Evolutionary conservation across 1,140 invertebrate genomes (phyloP), one percentile per base, ranked within the genome.

Genomic region (Monomorium pharaonis): DNA sequence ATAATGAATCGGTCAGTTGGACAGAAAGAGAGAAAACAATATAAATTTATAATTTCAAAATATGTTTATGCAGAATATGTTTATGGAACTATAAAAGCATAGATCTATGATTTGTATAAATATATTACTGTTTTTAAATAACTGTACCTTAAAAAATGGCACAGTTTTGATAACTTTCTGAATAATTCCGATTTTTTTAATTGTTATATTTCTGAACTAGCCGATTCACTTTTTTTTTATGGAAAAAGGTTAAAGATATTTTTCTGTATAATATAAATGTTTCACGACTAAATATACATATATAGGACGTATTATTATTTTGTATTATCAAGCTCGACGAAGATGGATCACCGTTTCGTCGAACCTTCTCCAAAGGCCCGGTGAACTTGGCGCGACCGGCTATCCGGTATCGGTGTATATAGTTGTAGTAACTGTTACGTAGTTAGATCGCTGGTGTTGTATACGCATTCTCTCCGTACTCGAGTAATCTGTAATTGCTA

Each of bases 391-490:
- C 92, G 90, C 89, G 91, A 90, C 85, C 90, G 89, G 88, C 62
- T 51, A 88, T 81, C 74, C 86, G 87, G 92, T 93, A 92, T 92
- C 92, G 94, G 94, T 95, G 94, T 80, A 94, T 94, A 95, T 92
- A 94, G 85, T 30, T 63, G 63, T 94, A 94, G 92, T 92, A 80
- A 94, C 88, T 93, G 94, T 95, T 95, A 93, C 88, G 89, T 94
- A 94, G 93, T 76, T 92, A 92, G 92, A 91, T 93, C 90, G 90
- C 93, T 92, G 92, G 86, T 94, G 92, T 94, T 93, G 86, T 88
- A 89, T 88, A 88, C 75, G 86, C 85, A 33, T 89, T 87, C 51
- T 90, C 67, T 74, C 42, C 78, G 33, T 87, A 86, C 56, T 84
- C 74, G 63, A 84, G 62, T 88, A 67, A 85, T 62, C 69, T 84